Evolutionary conservation across 2,888 invertebrate genomes (phyloP).

Genomic region (Ophion slaviceki): DNA sequence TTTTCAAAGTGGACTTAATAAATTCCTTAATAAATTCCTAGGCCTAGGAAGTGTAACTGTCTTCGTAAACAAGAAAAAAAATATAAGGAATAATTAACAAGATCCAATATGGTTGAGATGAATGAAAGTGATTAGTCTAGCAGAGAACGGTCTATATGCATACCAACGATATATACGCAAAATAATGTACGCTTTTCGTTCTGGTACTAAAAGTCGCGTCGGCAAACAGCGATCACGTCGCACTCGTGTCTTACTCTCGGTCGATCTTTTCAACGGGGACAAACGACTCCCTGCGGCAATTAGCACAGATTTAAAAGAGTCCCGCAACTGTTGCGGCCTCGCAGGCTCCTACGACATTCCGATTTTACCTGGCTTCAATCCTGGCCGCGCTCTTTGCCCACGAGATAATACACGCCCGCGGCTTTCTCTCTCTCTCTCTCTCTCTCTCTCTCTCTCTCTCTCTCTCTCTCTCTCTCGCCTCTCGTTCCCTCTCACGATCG

Average conservation of each 20-base stretch:
- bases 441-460: conserved; percentile 40
- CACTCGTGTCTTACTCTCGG: conserved; percentile 46
- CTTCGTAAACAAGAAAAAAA: background rate
- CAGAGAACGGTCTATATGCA: background rate
- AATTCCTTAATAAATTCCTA: background rate
- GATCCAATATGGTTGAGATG: background rate
- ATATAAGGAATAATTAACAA: background rate
- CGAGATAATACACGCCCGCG: conserved; percentile 63
- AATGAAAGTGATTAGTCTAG: background rate
- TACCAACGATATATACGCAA: background rate
- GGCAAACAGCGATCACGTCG: conserved; percentile 42
- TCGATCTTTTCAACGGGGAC: conserved; percentile 70
- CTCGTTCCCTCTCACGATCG: background rate
- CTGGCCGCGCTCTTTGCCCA: conserved; percentile 58
- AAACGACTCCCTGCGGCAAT: conserved; percentile 73
- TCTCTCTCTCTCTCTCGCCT: conserved; percentile 16
- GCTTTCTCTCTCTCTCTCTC: conserved; percentile 42
- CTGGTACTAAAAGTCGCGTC: conserved; percentile 44
- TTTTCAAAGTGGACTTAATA: too few relatives aligned
- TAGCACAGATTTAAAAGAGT: conserved; percentile 75
- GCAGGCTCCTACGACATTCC: conserved; percentile 74
- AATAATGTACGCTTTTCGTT: conserved; percentile 50
- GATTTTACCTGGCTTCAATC: conserved; percentile 70
- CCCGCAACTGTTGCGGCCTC: conserved; percentile 66
- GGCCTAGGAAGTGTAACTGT: background rate